Evolutionary conservation across 2,113 vertebrate genomes (phyloP).

Genomic region (Protomyctophum bolini): DNA sequence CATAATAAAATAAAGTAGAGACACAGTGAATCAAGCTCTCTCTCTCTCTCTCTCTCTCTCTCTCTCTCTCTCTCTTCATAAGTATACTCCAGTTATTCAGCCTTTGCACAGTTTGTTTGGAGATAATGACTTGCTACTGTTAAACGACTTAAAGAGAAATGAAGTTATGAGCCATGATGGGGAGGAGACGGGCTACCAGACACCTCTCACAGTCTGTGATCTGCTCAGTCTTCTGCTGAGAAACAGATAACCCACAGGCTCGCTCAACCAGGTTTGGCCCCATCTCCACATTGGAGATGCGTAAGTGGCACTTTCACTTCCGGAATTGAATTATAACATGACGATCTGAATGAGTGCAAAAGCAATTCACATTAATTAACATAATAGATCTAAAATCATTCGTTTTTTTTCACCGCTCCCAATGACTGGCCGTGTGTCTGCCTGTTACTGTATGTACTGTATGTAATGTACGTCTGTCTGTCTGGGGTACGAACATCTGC

Average conservation of each 20-base stretch:
- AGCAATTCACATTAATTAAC: slow-evolving; percentile 7
- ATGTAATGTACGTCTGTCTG: too few relatives aligned
- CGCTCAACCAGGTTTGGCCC: slow-evolving; percentile 79
- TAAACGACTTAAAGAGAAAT: slow-evolving; percentile 11
- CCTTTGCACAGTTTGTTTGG: not conserved
- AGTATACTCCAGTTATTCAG: not conserved
- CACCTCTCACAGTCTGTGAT: slow-evolving; percentile 68
- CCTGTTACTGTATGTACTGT: too few relatives aligned
- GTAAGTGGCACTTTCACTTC: slow-evolving; percentile 69
- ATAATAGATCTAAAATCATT: slow-evolving; percentile 1
- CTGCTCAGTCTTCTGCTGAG: slow-evolving; percentile 76
- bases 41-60: not conserved
- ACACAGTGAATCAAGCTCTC: not conserved
- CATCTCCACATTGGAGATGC: slow-evolving; percentile 73
- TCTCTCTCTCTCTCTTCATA: not conserved
- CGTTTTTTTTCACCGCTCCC: too few relatives aligned
- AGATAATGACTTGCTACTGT: slow-evolving; percentile 32
- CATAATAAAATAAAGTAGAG: not conserved
- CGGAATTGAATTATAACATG: slow-evolving; percentile 19
- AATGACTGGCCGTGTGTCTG: slow-evolving; percentile 33
- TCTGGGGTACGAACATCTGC: too few relatives aligned
- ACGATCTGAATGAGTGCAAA: slow-evolving; percentile 32
- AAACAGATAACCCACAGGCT: slow-evolving; percentile 68
- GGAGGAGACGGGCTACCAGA: slow-evolving; percentile 62
- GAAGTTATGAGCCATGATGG: slow-evolving; percentile 47